Evolutionary conservation across 2,113 vertebrate species (phyloP).

Genomic region (Terrapene triunguis): DNA sequence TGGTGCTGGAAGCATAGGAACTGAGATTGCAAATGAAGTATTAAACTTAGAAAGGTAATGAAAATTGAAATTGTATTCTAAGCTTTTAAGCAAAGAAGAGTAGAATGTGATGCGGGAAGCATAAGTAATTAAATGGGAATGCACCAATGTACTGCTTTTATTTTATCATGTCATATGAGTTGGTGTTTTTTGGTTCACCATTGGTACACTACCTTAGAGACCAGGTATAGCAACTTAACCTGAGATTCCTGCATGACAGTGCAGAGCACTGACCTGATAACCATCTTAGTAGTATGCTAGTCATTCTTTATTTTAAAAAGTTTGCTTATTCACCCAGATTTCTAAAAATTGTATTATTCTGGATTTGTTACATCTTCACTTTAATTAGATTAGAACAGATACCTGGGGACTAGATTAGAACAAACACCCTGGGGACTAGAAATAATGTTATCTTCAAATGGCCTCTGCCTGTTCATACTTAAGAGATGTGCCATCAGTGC

Average conservation of each 20-base stretch:
- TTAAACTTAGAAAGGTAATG: slow-evolving; percentile 90
- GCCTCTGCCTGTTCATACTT: neutral
- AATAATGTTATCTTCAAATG: neutral
- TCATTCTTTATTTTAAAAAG: neutral
- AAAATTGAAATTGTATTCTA: neutral
- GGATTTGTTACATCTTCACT: neutral
- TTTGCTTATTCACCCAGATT: neutral
- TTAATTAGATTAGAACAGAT: neutral
- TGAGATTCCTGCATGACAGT: neutral
- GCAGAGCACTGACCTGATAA: neutral
- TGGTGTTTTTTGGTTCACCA: neutral
- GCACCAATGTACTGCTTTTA: neutral
- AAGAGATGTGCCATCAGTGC: neutral
- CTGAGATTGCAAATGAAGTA: slow-evolving; percentile 90
- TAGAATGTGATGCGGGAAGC: neutral
- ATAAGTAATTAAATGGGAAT: neutral
- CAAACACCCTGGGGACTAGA: neutral
- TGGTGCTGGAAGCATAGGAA: slow-evolving; percentile 91
- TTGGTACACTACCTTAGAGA: neutral
- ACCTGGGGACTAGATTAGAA: neutral
- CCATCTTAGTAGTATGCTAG: neutral
- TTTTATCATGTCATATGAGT: neutral
- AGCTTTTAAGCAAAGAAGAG: neutral
- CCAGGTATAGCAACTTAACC: neutral
- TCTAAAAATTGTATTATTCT: neutral